A percentile compares a stretch with the other conserved stretches of the same genome.
These are phyloP conservation scores for Holacanthella duospinosa DNA, from an alignment of 2,888 invertebrate species.

Conservation along the genomic window DNA sequence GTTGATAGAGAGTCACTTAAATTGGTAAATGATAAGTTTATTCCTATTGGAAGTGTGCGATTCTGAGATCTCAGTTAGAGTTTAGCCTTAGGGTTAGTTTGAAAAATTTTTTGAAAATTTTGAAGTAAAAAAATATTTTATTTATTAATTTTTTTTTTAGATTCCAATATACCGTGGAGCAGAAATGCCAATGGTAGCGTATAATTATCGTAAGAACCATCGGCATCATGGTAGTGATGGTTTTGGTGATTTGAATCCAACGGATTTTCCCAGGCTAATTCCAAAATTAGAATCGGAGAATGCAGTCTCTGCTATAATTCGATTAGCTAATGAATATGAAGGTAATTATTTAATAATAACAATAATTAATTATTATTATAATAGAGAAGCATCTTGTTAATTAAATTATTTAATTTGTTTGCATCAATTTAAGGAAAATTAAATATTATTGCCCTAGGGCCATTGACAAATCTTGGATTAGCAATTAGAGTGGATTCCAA, in stretches of 20 bases:
- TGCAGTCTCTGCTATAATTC: slow-evolving; percentile 35
- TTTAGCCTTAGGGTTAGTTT: no score
- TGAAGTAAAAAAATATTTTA: no score
- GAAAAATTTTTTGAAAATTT: no score
- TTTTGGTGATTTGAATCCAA: slow-evolving; percentile 38
- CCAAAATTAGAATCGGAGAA: slow-evolving; percentile 37
- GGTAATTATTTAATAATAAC: slow-evolving; percentile 16
- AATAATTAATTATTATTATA: no score
- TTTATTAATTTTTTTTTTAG: slow-evolving; percentile 13
- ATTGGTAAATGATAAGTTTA: not conserved
- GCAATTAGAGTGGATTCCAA: slow-evolving; percentile 41
- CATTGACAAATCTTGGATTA: slow-evolving; percentile 44
- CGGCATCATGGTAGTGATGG: slow-evolving; percentile 42
- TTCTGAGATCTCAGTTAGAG: no score
- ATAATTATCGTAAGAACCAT: slow-evolving; percentile 19
- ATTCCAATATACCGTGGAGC: slow-evolving; percentile 36
- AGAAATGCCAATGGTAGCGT: slow-evolving; percentile 23
- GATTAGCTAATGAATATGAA: slow-evolving; percentile 33
- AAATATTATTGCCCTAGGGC: slow-evolving; percentile 41
- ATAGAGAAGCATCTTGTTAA: not conserved
- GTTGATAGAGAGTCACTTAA: no score
- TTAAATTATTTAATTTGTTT: slow-evolving; percentile 9
- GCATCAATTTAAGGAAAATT: slow-evolving; percentile 39
- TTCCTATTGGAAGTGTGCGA: not conserved
- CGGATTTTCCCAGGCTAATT: slow-evolving; percentile 20